Base-by-base conservation (phyloP, 2,113 vertebrate genomes). In the Parotia lawesii region DNA sequence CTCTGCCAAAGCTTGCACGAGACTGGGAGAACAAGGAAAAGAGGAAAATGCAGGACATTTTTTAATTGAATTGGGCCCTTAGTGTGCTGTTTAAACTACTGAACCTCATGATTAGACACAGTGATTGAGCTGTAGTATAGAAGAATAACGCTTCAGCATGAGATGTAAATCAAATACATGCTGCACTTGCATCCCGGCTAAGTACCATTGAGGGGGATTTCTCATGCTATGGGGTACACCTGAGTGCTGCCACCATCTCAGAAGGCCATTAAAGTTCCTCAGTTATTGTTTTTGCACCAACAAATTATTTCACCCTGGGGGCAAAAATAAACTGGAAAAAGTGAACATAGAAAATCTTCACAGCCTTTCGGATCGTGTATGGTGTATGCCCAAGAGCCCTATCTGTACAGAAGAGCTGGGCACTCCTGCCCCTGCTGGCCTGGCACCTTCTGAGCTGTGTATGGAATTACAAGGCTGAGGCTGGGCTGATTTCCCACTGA, bases 11-110 rank as follows among this genome's bases (percentile, higher is more conserved):
- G 73, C 64, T 67, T 73, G 42, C 9, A 28, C 27, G 73, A 95
- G 60, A 47, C 66, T 57, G 86, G 29, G 40, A 74, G 62, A 93
- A 73, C 50, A 54, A 87, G 61, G 85, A 13, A 14, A 62, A 64
- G 86, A 64, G 23, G 86, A 42, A 75, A 83, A 83, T 9, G 17
- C 57, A 72, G 94, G 94, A 70, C 74, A 82, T 82, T 95, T 97
- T 95, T 77, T 51, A 96, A 97, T 94, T 94, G 92, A 96, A 91
- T 79, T 79, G 56, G 76, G 77, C 65, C 96, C 92, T 96, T 29
- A 45, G 95, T 45, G 92, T 91, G 93, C 93, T 70, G 53, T 93
- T 96, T 85, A 86, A 87, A 74, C 80, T 67, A 66, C 86, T 88
- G 95, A 92, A 90, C 65, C 91, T 85, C 33, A 7, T 80, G 94